Evolutionary conservation across 2,113 vertebrate species (phyloP).

Genomic region (Holacanthus passer): DNA sequence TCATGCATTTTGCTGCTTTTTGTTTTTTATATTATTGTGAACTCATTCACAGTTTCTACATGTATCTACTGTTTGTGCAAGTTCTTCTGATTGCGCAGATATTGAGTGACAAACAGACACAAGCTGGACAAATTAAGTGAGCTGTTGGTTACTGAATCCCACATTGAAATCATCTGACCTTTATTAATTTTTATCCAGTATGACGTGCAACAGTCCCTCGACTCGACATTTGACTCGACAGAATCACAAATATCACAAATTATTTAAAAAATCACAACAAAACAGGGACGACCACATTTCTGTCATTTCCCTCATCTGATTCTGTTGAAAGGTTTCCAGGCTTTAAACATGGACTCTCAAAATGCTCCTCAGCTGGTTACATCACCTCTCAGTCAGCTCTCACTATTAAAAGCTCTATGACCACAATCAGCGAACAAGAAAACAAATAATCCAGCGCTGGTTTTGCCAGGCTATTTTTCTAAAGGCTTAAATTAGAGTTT

Average conservation of each 20-base stretch:
- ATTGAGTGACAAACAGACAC: neutral
- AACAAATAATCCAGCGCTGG: conserved; percentile 41
- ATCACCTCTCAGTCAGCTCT: neutral
- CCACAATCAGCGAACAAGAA: conserved; percentile 44
- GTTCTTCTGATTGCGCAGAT: neutral
- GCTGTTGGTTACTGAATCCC: neutral
- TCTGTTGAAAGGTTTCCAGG: neutral
- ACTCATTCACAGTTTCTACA: neutral
- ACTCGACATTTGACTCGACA: neutral
- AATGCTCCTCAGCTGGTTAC: neutral
- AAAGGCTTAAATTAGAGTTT: conserved; percentile 69
- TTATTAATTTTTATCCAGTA: neutral
- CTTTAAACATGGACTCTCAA: neutral
- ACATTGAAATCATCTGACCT: neutral
- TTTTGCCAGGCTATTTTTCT: conserved; percentile 63
- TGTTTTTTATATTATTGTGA: neutral
- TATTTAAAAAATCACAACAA: neutral
- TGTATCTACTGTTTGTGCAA: neutral
- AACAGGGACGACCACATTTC: neutral
- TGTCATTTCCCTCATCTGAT: neutral
- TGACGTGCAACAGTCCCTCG: neutral
- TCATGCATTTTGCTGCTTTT: neutral
- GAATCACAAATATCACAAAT: too few relatives aligned
- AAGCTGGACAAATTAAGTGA: neutral
- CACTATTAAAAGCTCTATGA: neutral